Evolutionary conservation across 2,113 vertebrate genomes (phyloP), one percentile per base, ranked within the genome.

Genomic region (Chionodraco myersi): DNA sequence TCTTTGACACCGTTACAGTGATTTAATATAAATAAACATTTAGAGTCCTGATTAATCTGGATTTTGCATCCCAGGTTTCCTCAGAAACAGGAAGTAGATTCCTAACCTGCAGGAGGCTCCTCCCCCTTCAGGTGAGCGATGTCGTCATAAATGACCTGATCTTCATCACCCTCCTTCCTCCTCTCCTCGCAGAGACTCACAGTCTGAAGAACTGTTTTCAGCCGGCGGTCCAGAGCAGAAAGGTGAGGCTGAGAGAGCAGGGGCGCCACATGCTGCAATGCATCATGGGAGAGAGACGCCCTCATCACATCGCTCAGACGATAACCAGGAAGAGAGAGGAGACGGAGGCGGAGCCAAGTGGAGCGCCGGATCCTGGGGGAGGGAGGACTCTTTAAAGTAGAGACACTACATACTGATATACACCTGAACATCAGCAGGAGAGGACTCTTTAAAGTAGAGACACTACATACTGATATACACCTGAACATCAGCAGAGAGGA

Each of bases 191-290:
- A 95, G 10, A 4, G 77, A 53, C 70, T 69, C 16, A 94, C 85
- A 0, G 11, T 72, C 0, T 54, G 72, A 23, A 96, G 87, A 53
- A 94, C 86, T 12, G 89, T 90, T 12, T 72, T 81, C 62, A 95
- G 89, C 41, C 94, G 91, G 0, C 94, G 91, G 77, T 96, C 92
- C 3, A 94, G 92, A 0, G 95, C 94, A 0, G 3, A 47, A 41
- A 95, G 91, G 87, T 95, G 95, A 13, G 91, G 93, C 82, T 96
- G 94, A 0, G 93, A 76, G 30, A 97, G 94, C 73, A 97, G 10
- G 0, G 95, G 95, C 0, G 93, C 85, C 47, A 94, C 84, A 0
- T 44, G 36, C 30, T 89, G 41, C 47, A 96, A 90, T 0, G 88
- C 94, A 69, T 96, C 96, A 0, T 51, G 5, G 14, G 94, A 94